phyloP scores from a whole-genome alignment of 2,113 vertebrate genomes.

The Arenaria interpres region DNA sequence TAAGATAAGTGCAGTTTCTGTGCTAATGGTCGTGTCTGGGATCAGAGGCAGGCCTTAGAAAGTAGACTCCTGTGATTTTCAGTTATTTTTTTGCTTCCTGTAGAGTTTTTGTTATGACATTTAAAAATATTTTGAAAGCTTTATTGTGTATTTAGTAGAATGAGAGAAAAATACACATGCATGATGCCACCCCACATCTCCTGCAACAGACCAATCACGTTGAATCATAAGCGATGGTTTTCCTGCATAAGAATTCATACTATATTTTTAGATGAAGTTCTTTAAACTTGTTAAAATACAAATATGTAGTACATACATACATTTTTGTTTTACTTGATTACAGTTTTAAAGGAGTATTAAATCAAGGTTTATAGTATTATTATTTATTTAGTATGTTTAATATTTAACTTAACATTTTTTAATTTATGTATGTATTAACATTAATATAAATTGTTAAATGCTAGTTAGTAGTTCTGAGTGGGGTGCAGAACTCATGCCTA shows the following conservation, averaged over 20 bases:
- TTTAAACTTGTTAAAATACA: not conserved
- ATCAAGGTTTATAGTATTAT: not conserved
- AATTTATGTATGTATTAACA: not conserved
- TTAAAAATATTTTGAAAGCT: not conserved
- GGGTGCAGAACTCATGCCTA: not conserved
- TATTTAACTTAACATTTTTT: not conserved
- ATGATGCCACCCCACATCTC: not conserved
- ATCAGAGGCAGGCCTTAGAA: not conserved
- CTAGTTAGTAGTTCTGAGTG: not conserved
- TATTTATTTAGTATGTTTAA: not conserved
- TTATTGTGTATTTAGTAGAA: not conserved
- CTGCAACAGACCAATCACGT: not conserved
- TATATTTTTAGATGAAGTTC: not conserved
- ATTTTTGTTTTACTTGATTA: not conserved
- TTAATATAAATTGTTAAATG: not conserved
- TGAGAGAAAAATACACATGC: not conserved
- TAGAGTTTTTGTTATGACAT: not conserved
- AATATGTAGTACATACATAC: not conserved
- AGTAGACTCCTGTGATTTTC: not conserved
- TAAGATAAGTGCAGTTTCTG: not conserved
- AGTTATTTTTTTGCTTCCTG: not conserved
- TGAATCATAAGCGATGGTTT: not conserved
- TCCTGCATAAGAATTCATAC: not conserved
- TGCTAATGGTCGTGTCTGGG: not conserved
- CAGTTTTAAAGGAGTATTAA: not conserved